Conservation (phyloP, 2,797 vertebrate genomes). For the Cephalopachus bancanus region DNA sequence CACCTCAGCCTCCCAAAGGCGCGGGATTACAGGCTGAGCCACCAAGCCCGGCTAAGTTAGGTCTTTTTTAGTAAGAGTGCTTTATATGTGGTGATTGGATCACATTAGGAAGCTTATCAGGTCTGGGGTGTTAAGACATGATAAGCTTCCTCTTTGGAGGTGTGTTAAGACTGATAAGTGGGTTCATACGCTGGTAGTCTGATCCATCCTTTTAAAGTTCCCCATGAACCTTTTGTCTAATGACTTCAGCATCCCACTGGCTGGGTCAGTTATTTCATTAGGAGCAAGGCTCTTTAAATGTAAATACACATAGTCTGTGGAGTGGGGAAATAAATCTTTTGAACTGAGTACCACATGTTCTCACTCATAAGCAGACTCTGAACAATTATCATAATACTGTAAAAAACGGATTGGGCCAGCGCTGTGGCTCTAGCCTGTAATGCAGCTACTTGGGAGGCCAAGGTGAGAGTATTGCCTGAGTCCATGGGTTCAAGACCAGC, state of each 20-base stretch:
- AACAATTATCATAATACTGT: too few species aligned
- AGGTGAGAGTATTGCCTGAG: too few species aligned
- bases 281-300: background rate
- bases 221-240: background rate
- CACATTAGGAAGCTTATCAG: background rate
- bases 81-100: background rate
- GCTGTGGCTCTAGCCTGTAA: too few species aligned
- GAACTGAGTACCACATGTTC: too few species aligned
- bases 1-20: too few species aligned
- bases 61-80: background rate
- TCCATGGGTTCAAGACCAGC: too few species aligned
- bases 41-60: background rate
- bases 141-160: background rate
- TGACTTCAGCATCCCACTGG: background rate
- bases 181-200: background rate
- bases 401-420: too few species aligned
- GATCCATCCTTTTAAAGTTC: background rate
- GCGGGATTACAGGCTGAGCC: too few species aligned
- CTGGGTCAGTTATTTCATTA: background rate
- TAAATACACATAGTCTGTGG: background rate
- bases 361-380: too few species aligned
- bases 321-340: background rate
- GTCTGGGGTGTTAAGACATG: background rate
- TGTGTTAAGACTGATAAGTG: background rate
- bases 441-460: too few species aligned